Base-by-base conservation (phyloP, 2,797 vertebrate species). In the Acanthiza pusilla region DNA sequence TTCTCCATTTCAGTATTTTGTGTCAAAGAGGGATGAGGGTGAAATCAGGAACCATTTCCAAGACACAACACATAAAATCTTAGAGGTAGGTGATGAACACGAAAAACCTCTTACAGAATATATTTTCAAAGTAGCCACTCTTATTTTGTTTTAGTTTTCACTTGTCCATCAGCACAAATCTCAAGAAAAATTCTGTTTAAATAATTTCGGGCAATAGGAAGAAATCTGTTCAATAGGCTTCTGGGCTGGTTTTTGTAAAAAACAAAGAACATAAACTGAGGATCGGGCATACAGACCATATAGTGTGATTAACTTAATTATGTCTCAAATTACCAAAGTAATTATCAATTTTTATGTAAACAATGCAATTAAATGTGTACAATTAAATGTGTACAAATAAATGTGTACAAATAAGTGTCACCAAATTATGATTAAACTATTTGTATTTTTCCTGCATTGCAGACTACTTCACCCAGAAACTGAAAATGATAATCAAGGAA, bases 1-100 rank as follows among this genome's bases (percentile, higher is more conserved):
- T 85, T 74, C 65, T 88, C 72, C 18, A 48, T 94, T 93, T 95
- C 86, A 88, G 68, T 85, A 89, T 80, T 74, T 87, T 74, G 18
- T 50, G 95, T 80, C 68, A 57, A 63, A 79, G 57, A 78, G 58
- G 32, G 32, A 12, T 71, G 25, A 26, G 16, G 26, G 5, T 88
- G 40, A 93, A 93, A 61, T 81, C 26, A 55, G 34, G 67, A 95
- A 61, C 12, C 9, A 47, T 87, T 85, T 96, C 91, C 38, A 76
- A 82, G 61, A 23, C 8, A 50, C 8, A 50, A 4, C 62, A 60
- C 16, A 74, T 83, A 25, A 78, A 79, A 74, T 36, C 40, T 68
- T 67, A 43, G 15, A 82, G 17, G 18, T 78, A 32, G 26, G 23
- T 88, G 58, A 86, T 26, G 62, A 91, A 63, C 18, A 55, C 8